Evolutionary conservation across 2,797 vertebrate species (phyloP), one percentile per base, ranked within the genome.

Genomic region (Oceanodroma leucorhoa): DNA sequence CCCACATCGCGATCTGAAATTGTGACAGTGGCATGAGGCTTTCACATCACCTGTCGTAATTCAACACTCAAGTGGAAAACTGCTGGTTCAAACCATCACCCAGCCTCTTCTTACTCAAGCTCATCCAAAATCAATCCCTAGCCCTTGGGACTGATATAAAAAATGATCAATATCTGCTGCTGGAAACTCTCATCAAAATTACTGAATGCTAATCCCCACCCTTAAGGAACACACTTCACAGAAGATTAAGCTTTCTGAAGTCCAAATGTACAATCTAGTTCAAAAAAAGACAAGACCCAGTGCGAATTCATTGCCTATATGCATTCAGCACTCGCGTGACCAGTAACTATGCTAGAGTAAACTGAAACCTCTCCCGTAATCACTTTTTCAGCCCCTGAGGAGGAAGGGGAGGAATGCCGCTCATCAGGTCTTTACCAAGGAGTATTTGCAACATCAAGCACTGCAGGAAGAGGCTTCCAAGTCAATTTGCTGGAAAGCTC

Each of bases 321-420:
- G 20, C 29, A 57, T 34, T 58, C 90, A 58, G 40, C 50, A 21
- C 57, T 83, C 0, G 3, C 0, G 4, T 41, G 51, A 88, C 73
- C 80, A 69, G 18, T 46, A 93, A 78, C 80, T 40, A 34, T 4
- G 3, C 3, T 20, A 30, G 50, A 71, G 60, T 48, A 73, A 95
- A 88, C 66, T 36, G 70, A 93, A 95, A 92, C 91, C 84, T 87
- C 79, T 34, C 50, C 45, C 0, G 1, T 40, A 84, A 86, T 36
- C 57, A 38, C 34, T 64, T 81, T 36, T 87, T 53, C 80, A 94
- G 55, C 83, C 80, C 76, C 32, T 8, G 13, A 88, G 70, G 50
- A 91, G 77, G 85, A 62, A 95, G 61, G 70, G 90, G 43, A 95
- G 92, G 88, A 96, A 96, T 95, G 95, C 81, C 0, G 13, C 88